These are phyloP conservation scores for Cynaeus angustus DNA, from an alignment of 2,888 invertebrate species.

Conservation along the genomic window DNA sequence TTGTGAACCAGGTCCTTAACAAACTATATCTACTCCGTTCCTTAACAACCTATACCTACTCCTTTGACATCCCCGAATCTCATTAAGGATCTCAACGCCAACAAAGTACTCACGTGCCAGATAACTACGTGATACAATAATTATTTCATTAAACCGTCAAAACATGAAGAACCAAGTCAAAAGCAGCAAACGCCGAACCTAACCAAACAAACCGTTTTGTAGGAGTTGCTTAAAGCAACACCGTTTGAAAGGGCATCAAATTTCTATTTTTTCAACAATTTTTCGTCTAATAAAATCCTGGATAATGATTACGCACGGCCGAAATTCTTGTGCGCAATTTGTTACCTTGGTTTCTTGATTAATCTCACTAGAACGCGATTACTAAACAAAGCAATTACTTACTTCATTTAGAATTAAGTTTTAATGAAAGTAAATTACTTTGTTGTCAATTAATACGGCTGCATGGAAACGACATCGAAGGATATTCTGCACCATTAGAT, in stretches of 20 bases:
- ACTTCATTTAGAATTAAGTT: slow-evolving; percentile 41
- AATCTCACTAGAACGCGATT: slow-evolving; percentile 34
- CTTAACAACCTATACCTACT: not conserved
- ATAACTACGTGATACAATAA: slow-evolving; percentile 11
- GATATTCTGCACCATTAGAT: slow-evolving; percentile 7
- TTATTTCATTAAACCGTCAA: slow-evolving; percentile 24
- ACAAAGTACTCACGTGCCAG: slow-evolving; percentile 14
- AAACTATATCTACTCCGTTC: not conserved
- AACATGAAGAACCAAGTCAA: slow-evolving; percentile 22
- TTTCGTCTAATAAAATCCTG: slow-evolving; percentile 6
- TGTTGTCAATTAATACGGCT: slow-evolving; percentile 30
- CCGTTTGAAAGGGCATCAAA: not conserved
- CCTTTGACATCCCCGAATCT: slow-evolving; percentile 9
- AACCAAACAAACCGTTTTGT: slow-evolving; percentile 9
- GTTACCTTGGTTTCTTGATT: slow-evolving; percentile 42
- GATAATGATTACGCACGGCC: slow-evolving; percentile 31
- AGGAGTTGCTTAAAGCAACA: slow-evolving; percentile 4
- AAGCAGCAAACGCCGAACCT: slow-evolving; percentile 3
- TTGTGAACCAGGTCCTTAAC: not conserved
- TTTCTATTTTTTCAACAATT: not conserved
- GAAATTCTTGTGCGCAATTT: slow-evolving; percentile 27
- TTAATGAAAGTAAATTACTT: slow-evolving; percentile 39
- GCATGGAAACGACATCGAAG: slow-evolving; percentile 22
- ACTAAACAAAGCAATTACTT: slow-evolving; percentile 38
- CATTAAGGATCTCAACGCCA: slow-evolving; percentile 3